Conservation (phyloP, 2,888 invertebrate species). For the Lasius fuliginosus region DNA sequence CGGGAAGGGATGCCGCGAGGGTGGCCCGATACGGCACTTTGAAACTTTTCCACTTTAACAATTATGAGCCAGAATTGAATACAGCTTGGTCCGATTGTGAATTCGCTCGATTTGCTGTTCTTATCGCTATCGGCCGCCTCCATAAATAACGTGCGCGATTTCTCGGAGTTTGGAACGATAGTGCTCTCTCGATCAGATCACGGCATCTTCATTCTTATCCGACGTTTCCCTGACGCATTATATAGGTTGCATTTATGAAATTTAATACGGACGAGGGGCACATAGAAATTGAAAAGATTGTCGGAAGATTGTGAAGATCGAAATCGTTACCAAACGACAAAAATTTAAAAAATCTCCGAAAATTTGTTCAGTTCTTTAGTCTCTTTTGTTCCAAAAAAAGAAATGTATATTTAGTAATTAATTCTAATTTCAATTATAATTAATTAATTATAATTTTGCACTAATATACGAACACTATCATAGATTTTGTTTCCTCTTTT, state of each 20-base stretch:
- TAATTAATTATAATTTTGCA: not conserved
- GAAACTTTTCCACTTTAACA: conserved; percentile 84
- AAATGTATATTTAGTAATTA: not conserved
- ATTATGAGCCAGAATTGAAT: conserved; percentile 84
- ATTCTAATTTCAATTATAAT: not conserved
- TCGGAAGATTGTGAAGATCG: conserved; percentile 41
- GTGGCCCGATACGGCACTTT: conserved; percentile 75
- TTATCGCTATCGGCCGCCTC: conserved; percentile 81
- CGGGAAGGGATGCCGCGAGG: conserved; percentile 19
- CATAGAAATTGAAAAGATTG: conserved; percentile 53
- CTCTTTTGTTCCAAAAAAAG: not conserved
- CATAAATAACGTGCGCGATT: conserved; percentile 80
- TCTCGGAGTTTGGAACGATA: conserved; percentile 62
- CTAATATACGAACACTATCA: not conserved
- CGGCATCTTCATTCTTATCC: conserved; percentile 37
- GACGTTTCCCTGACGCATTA: not conserved
- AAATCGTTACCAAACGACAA: conserved; percentile 2
- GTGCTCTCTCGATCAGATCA: conserved; percentile 41
- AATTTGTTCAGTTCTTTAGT: not conserved
- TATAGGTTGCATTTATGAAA: conserved; percentile 51
- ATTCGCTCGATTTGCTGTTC: conserved; percentile 82
- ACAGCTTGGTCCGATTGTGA: conserved; percentile 81
- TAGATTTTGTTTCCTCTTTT: not conserved
- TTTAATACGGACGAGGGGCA: conserved; percentile 45
- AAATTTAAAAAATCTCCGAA: not conserved